Conservation (phyloP, 2,797 vertebrate species). For the Paramormyrops hopkinsi region DNA sequence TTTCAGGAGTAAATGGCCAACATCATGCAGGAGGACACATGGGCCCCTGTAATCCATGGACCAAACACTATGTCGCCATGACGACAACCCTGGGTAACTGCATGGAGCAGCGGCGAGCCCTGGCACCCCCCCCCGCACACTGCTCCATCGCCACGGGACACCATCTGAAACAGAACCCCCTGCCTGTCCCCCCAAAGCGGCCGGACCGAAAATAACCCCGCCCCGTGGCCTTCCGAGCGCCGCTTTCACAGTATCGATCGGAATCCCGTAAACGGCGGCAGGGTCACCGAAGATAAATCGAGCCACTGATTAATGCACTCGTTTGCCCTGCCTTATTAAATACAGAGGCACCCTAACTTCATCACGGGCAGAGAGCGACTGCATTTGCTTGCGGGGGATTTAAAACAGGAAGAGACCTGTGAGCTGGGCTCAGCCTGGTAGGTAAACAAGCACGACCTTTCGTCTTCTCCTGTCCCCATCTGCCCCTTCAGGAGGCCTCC, state of each 20-base stretch:
- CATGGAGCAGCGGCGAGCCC: background rate
- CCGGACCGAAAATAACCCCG: background rate
- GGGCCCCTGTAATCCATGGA: background rate
- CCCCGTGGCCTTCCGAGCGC: background rate
- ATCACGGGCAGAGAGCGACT: constrained; percentile 33
- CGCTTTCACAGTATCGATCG: background rate
- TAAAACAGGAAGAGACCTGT: background rate
- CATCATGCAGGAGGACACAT: background rate
- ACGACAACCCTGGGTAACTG: background rate
- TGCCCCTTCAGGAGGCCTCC: background rate
- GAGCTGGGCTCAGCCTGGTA: background rate
- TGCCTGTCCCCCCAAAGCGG: background rate
- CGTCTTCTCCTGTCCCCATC: background rate
- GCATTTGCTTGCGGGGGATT: background rate
- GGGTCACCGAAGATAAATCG: background rate
- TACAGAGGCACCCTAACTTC: constrained; percentile 37
- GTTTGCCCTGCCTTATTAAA: constrained; percentile 43
- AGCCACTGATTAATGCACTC: constrained; percentile 22
- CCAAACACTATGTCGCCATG: background rate
- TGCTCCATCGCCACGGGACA: background rate
- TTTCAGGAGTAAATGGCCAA: background rate
- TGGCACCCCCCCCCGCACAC: background rate
- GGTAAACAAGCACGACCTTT: background rate
- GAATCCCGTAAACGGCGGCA: background rate
- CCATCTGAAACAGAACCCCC: background rate